phyloP scores from a whole-genome alignment of 2,113 vertebrate species.

The Dasyornis broadbenti region DNA sequence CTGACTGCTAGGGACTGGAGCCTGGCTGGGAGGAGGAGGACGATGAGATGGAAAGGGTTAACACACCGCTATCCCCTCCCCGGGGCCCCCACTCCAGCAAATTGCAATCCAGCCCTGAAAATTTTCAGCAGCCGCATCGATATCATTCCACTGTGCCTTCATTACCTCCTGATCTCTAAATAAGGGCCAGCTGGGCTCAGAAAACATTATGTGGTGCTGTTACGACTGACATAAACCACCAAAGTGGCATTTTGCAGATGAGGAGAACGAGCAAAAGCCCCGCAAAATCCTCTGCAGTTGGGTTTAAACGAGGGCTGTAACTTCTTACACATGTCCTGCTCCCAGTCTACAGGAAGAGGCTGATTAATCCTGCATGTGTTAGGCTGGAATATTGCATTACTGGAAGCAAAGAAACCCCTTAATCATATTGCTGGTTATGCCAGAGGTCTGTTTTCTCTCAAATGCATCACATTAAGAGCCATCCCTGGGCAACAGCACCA shows the following conservation, averaged over 20 bases:
- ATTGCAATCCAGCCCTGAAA: not conserved
- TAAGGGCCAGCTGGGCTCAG: constrained; percentile 27
- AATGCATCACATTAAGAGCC: constrained; percentile 44
- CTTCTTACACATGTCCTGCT: constrained; percentile 46
- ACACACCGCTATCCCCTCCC: not conserved
- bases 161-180: constrained; percentile 50
- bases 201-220: constrained; percentile 30
- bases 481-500: not conserved
- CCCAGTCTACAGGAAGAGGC: constrained; percentile 54
- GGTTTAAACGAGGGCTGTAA: constrained; percentile 47
- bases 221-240: constrained; percentile 46
- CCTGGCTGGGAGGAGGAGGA: not conserved
- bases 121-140: not conserved
- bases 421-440: constrained; percentile 60
- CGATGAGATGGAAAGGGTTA: not conserved
- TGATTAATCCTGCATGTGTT: constrained; percentile 59
- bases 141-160: constrained; percentile 1
- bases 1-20: not conserved
- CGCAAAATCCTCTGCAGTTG: constrained; percentile 42
- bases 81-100: not conserved
- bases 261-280: constrained; percentile 20
- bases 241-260: constrained; percentile 36
- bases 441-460: constrained; percentile 64
- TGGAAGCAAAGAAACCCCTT: constrained; percentile 55
- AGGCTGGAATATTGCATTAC: constrained; percentile 60